phyloP scores from a whole-genome alignment of 37 sponge, comb jelly and placozoan genomes.

The Agelas oroides region DNA sequence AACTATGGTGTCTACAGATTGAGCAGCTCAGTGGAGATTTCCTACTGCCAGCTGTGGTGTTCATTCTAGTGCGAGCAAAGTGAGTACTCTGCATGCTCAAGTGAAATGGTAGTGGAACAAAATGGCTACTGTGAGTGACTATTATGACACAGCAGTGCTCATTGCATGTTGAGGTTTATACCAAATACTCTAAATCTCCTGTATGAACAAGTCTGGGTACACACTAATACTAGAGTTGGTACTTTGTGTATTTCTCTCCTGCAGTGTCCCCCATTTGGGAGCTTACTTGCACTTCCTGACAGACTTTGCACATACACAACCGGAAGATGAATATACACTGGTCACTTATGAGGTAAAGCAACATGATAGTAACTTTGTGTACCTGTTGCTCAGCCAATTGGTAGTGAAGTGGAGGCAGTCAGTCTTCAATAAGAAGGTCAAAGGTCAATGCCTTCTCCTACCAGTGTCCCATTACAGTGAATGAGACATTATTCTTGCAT shows the following conservation, averaged over 20 bases:
- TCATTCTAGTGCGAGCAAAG: conserved; percentile 66
- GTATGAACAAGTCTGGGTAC: not conserved
- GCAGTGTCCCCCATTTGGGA: conserved; percentile 69
- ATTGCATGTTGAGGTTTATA: no score
- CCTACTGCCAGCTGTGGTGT: conserved; percentile 65
- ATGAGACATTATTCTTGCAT: no score
- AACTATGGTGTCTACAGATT: no score
- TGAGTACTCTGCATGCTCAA: conserved; percentile 28
- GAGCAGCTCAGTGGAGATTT: conserved; percentile 63
- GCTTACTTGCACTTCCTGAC: conserved; percentile 72
- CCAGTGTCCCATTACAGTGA: no score
- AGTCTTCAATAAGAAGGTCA: no score
- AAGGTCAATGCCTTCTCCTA: no score
- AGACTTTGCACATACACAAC: conserved; percentile 72
- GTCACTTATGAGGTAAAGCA: conserved; percentile 73
- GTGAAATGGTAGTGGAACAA: not conserved
- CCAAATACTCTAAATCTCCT: not conserved
- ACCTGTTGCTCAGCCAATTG: not conserved
- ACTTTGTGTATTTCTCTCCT: not conserved
- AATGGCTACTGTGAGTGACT: no score
- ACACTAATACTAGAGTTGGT: no score
- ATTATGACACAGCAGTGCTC: no score
- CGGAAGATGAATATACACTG: conserved; percentile 69
- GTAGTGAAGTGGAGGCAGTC: no score
- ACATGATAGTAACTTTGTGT: not conserved